These are phyloP conservation scores for Zele albiditarsus DNA, from an alignment of 2,888 invertebrate species.

Conservation along the genomic window DNA sequence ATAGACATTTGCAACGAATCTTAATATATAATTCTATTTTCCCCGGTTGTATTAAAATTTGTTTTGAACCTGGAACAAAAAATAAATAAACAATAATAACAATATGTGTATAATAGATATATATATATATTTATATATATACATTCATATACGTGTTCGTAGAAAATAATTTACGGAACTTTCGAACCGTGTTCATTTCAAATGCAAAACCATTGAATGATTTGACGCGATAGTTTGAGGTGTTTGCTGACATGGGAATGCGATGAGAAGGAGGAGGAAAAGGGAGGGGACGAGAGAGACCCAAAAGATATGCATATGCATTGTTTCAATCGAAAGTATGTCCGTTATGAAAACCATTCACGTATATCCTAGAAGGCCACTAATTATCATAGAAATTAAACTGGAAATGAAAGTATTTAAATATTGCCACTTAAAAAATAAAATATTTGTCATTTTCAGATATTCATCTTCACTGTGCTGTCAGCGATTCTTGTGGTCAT, in stretches of 20 bases:
- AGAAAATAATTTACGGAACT: slow-evolving; percentile 31
- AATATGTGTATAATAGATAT: background rate
- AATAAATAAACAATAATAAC: background rate
- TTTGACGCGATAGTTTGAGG: slow-evolving; percentile 12
- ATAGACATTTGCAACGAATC: slow-evolving; percentile 20
- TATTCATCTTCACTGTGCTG: slow-evolving; percentile 40
- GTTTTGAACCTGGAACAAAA: background rate
- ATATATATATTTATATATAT: background rate
- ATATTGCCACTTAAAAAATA: slow-evolving; percentile 8
- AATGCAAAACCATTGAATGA: slow-evolving; percentile 24
- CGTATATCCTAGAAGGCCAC: slow-evolving; percentile 35
- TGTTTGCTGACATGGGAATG: slow-evolving; percentile 22
- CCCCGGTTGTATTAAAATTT: background rate
- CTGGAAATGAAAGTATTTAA: slow-evolving; percentile 25
- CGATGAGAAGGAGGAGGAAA: slow-evolving; percentile 1
- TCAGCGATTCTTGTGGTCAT: slow-evolving; percentile 37
- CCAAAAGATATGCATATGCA: slow-evolving; percentile 32
- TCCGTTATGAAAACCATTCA: slow-evolving; percentile 45
- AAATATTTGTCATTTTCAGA: slow-evolving; percentile 40
- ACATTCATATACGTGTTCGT: slow-evolving; percentile 6
- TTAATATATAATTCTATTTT: slow-evolving; percentile 2
- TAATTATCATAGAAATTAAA: slow-evolving; percentile 45
- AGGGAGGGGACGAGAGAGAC: background rate
- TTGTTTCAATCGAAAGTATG: slow-evolving; percentile 49
- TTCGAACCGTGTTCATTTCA: slow-evolving; percentile 20